Evolutionary conservation across 1,140 invertebrate genomes (phyloP).

Genomic region (Wasmannia auropunctata): DNA sequence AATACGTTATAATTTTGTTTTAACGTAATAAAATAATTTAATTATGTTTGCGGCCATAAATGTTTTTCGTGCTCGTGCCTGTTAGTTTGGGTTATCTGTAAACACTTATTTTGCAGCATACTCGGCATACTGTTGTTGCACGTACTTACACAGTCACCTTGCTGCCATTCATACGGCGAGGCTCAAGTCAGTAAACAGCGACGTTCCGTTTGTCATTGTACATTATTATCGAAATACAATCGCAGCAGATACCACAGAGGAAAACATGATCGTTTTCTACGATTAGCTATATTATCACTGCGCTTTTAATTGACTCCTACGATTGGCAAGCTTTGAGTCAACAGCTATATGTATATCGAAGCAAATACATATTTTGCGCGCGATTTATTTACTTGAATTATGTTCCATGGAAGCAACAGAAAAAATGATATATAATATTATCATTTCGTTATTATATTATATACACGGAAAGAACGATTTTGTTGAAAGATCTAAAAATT

Average conservation of each 20-base stretch:
- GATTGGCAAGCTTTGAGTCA: background rate
- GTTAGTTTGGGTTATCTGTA: background rate
- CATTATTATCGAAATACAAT: background rate
- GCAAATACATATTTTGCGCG: background rate
- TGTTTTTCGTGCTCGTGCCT: background rate
- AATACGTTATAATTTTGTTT: too few relatives aligned
- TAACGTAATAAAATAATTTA: background rate
- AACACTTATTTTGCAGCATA: background rate
- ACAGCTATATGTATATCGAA: background rate
- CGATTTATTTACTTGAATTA: background rate
- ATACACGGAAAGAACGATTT: too few relatives aligned
- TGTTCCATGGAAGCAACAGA: background rate
- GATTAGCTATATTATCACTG: background rate
- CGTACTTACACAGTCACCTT: background rate
- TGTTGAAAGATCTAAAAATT: too few relatives aligned
- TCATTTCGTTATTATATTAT: background rate
- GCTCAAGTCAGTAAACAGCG: background rate
- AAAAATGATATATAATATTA: background rate
- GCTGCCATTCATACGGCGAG: background rate
- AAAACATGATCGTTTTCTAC: background rate
- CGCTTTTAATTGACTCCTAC: background rate
- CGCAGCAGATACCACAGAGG: background rate
- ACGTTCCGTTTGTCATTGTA: background rate
- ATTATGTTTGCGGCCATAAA: background rate
- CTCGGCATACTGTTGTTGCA: background rate